Conservation (phyloP, 53 echinoderm and acorn worm species). For the Arbacia lixula region DNA sequence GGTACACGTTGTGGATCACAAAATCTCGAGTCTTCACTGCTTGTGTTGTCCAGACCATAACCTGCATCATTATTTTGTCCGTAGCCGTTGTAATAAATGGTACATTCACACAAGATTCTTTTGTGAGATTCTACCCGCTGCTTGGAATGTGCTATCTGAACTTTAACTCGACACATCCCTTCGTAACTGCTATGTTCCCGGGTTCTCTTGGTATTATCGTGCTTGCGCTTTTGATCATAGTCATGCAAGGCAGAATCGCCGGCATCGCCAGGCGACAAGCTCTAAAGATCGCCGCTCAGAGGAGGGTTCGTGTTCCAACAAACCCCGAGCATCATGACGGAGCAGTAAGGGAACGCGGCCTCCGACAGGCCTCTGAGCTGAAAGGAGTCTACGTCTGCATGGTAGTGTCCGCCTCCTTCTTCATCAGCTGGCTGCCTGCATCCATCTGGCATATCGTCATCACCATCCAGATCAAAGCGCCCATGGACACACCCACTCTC, state of each 20-base stretch:
- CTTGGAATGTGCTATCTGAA: not conserved
- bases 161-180: not conserved
- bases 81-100: not conserved
- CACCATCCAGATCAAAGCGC: no score
- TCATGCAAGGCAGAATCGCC: constrained; percentile 18
- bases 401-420: not conserved
- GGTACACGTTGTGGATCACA: not conserved
- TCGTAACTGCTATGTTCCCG: not conserved
- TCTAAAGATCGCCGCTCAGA: not conserved
- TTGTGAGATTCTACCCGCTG: not conserved
- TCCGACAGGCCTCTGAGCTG: not conserved
- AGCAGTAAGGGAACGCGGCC: no score
- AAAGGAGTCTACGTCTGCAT: constrained; percentile 27
- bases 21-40: not conserved
- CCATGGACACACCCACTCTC: no score
- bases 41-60: not conserved
- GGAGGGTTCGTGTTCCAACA: no score
- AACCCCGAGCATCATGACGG: no score
- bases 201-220: not conserved
- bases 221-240: not conserved
- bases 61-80: not conserved
- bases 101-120: not conserved
- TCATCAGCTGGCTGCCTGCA: not conserved
- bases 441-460: constrained; percentile 8
- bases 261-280: not conserved